These are phyloP conservation scores for Apis mellifera DNA, from an alignment of 1,140 invertebrate species.

Conservation along the genomic window Amel_HAv3.1 CM009931.2:26467001-26467500, in stretches of 20 bases:
- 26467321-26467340: background rate
- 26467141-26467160: conserved; percentile 60
- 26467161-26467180: conserved; percentile 70
- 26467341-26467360: background rate
- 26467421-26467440: background rate
- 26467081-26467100: conserved; percentile 66
- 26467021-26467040: background rate
- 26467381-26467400: background rate
- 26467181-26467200: conserved; percentile 52
- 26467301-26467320: conserved; percentile 16
- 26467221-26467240: conserved; percentile 45
- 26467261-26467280: conserved; percentile 42
- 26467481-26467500: too few relatives aligned
- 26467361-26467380: background rate
- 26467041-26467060: conserved; percentile 25
- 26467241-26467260: conserved; percentile 52
- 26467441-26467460: background rate
- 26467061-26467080: background rate
- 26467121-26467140: conserved; percentile 68
- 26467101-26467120: conserved; percentile 74
- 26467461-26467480: too few relatives aligned
- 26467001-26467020: conserved; percentile 34
- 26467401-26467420: background rate
- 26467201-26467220: conserved; percentile 38
- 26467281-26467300: conserved; percentile 12